phyloP scores from a whole-genome alignment of 2,888 invertebrate species.

The Scaptomyza flava region DNA sequence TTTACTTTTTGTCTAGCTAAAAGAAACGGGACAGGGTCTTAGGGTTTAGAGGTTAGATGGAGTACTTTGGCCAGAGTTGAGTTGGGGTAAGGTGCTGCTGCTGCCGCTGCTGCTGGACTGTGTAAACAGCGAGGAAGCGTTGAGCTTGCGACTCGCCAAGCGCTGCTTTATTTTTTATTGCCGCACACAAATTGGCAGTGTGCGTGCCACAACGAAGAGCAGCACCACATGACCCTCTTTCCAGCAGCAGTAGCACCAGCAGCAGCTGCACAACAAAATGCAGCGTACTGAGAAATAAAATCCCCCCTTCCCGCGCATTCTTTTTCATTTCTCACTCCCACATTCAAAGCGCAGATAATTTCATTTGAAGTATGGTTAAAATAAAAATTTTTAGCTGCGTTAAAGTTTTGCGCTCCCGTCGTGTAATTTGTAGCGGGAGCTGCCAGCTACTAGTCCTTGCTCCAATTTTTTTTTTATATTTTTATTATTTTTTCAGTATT shows the following conservation, averaged over 20 bases:
- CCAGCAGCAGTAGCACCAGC: conserved; percentile 5
- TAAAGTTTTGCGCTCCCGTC: conserved; percentile 69
- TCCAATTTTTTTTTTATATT: conserved; percentile 20
- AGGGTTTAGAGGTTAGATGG: conserved; percentile 36
- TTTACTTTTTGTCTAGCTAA: conserved; percentile 64
- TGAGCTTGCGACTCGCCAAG: conserved; percentile 36
- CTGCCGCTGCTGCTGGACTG: conserved; percentile 54
- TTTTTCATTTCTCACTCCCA: neutral
- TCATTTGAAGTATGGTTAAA: conserved; percentile 78
- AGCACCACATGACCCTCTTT: conserved; percentile 70
- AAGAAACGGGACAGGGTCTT: conserved; percentile 36
- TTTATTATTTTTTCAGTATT: conserved; percentile 12
- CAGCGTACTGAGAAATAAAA: conserved; percentile 32
- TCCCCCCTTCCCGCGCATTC: neutral
- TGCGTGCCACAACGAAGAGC: conserved; percentile 61
- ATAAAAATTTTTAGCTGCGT: conserved; percentile 64
- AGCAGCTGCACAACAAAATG: conserved; percentile 68
- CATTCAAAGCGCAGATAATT: conserved; percentile 71
- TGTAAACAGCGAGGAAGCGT: conserved; percentile 63
- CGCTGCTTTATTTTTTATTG: conserved; percentile 64
- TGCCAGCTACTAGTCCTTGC: conserved; percentile 52
- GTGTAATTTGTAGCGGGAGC: conserved; percentile 69
- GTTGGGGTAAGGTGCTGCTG: conserved; percentile 28
- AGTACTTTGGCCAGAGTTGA: neutral
- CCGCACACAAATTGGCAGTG: conserved; percentile 76